A percentile compares a stretch with the other conserved stretches of the same genome.
Conservation (phyloP, 2,113 vertebrate species). For the Poeciliopsis retropinna region DNA sequence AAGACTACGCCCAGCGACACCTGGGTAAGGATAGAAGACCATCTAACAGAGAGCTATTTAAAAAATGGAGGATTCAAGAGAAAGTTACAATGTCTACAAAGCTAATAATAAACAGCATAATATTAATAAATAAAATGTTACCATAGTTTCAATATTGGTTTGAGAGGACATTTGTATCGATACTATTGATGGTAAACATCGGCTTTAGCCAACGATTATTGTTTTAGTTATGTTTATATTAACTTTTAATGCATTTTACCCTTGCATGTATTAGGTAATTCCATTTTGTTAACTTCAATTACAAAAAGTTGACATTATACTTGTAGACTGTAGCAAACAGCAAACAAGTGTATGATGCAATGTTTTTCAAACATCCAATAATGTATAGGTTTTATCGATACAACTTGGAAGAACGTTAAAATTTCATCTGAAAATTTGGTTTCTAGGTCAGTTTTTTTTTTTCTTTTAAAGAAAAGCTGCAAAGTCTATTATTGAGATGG, state of each 20-base stretch:
- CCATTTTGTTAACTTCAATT: too few species aligned
- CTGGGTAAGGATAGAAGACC: conserved; percentile 79
- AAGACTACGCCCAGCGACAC: conserved; percentile 84
- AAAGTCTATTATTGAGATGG: not conserved
- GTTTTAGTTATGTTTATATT: not conserved
- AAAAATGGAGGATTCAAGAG: not conserved
- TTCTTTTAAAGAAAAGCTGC: not conserved
- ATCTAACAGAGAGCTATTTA: not conserved
- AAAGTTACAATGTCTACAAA: not conserved
- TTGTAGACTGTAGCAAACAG: not conserved
- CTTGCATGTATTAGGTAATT: too few species aligned
- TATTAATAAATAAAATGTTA: not conserved
- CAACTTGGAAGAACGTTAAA: not conserved
- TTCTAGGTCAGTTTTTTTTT: conserved; percentile 6
- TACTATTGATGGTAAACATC: not conserved
- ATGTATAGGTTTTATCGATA: not conserved
- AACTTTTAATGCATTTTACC: not conserved
- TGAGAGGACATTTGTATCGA: not conserved
- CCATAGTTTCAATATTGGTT: not conserved
- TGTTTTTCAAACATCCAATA: not conserved
- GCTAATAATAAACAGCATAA: not conserved
- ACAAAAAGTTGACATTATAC: not conserved
- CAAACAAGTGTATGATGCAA: not conserved
- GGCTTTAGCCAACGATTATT: not conserved
- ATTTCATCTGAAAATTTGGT: conserved; percentile 3